Percentiles rank a stretch among this genome's conserved stretches.
Evolutionary conservation across 2,797 vertebrate species (phyloP).

Genomic region (Simalia tracyae): DNA sequence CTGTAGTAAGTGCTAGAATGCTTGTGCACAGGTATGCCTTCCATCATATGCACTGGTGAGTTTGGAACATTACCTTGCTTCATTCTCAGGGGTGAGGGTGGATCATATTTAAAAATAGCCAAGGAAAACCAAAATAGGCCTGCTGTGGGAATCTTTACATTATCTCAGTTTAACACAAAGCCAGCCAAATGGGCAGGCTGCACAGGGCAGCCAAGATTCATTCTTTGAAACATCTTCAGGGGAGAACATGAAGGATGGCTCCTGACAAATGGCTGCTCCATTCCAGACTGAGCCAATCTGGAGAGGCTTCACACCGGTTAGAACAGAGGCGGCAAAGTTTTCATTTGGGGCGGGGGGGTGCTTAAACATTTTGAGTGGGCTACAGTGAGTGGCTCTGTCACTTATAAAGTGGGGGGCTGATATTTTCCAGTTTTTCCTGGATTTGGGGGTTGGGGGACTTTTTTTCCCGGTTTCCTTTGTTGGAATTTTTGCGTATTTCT

Average conservation of each 20-base stretch:
- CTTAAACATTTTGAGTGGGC: background rate
- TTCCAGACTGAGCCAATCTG: background rate
- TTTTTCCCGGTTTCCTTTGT: background rate
- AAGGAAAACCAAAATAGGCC: background rate
- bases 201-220: background rate
- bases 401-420: rapidly evolving
- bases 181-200: background rate
- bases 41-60: too few relatives aligned
- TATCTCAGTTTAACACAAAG: background rate
- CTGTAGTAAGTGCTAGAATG: background rate
- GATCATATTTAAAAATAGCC: background rate
- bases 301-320: background rate
- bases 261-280: background rate
- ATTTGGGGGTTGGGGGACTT: background rate
- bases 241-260: background rate
- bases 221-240: background rate
- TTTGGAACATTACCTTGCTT: background rate
- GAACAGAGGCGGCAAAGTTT: background rate
- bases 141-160: background rate
- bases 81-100: background rate
- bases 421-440: background rate
- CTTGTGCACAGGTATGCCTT: background rate
- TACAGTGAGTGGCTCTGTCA: background rate
- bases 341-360: background rate
- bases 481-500: background rate